Conservation (phyloP, 2,113 vertebrate species). For the Neodontobutis hainanensis region DNA sequence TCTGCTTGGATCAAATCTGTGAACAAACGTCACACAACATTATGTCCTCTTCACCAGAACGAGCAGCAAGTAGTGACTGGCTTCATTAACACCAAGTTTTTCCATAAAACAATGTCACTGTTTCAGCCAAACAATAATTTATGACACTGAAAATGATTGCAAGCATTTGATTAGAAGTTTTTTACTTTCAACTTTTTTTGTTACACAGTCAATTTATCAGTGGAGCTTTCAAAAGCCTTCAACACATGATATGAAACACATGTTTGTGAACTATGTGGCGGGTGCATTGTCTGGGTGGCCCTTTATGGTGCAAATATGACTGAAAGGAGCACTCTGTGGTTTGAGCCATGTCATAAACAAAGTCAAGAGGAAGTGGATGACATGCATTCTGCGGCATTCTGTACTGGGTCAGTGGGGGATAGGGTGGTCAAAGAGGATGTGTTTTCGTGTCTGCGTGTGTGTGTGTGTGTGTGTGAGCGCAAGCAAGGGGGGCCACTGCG, state of each 20-base stretch:
- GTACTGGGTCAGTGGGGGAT: slow-evolving; percentile 51
- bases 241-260: slow-evolving; percentile 2
- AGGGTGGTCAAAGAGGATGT: slow-evolving; percentile 37
- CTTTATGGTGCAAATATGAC: slow-evolving; percentile 11
- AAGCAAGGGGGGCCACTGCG: slow-evolving; percentile 28
- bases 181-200: not conserved
- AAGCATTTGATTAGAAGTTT: not conserved
- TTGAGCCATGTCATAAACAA: slow-evolving; percentile 45
- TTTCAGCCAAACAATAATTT: too few relatives aligned
- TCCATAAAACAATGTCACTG: not conserved
- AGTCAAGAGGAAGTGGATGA: slow-evolving; percentile 61
- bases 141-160: not conserved
- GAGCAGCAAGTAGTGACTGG: slow-evolving; percentile 22
- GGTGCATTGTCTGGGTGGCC: slow-evolving; percentile 13
- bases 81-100: slow-evolving; percentile 15
- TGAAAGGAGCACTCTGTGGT: slow-evolving; percentile 32
- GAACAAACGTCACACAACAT: slow-evolving; percentile 16
- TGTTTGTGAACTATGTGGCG: not conserved
- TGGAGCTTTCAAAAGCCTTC: not conserved
- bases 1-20: slow-evolving; percentile 26
- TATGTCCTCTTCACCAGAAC: not conserved
- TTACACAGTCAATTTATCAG: not conserved
- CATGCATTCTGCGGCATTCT: slow-evolving; percentile 44
- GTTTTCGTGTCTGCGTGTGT: slow-evolving; percentile 38
- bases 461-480: slow-evolving; percentile 24